Conservation (phyloP, 2,888 invertebrate genomes). For the Synergus laeviventris region DNA sequence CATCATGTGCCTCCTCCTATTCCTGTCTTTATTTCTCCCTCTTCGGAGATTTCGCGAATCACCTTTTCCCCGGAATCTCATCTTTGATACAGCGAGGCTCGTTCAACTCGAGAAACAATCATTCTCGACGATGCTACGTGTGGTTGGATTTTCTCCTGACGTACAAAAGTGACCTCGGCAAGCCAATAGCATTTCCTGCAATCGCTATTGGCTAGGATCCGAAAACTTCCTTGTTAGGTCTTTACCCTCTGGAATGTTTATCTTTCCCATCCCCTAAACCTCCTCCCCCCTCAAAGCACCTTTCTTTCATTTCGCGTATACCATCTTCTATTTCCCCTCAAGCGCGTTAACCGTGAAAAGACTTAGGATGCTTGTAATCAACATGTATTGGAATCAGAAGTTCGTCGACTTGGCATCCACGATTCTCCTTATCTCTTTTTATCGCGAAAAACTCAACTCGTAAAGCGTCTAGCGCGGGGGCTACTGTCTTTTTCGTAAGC, state of each 20-base stretch:
- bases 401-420: slow-evolving; percentile 28
- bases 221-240: slow-evolving; percentile 20
- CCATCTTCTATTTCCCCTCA: background rate
- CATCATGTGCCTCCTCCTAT: slow-evolving; percentile 44
- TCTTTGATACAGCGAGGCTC: slow-evolving; percentile 35
- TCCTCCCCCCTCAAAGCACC: background rate
- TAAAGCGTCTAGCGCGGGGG: slow-evolving; percentile 11
- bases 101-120: slow-evolving; percentile 39
- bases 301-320: slow-evolving; percentile 19
- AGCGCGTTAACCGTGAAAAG: slow-evolving; percentile 28
- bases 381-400: slow-evolving; percentile 19
- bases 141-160: slow-evolving; percentile 17
- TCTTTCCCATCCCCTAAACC: background rate
- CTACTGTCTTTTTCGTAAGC: slow-evolving; percentile 22
- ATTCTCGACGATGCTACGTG: slow-evolving; percentile 29
- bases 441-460: slow-evolving; percentile 8
- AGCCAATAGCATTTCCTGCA: slow-evolving; percentile 37
- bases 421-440: slow-evolving; percentile 32
- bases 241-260: slow-evolving; percentile 5
- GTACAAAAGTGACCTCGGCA: slow-evolving; percentile 35
- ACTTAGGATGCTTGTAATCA: slow-evolving; percentile 32
- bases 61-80: slow-evolving; percentile 35
- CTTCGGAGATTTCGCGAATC: slow-evolving; percentile 31
- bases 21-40: slow-evolving; percentile 32
- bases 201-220: slow-evolving; percentile 27